Base-by-base conservation (phyloP, 2,113 vertebrate genomes). In the Odontophorus gujanensis region DNA sequence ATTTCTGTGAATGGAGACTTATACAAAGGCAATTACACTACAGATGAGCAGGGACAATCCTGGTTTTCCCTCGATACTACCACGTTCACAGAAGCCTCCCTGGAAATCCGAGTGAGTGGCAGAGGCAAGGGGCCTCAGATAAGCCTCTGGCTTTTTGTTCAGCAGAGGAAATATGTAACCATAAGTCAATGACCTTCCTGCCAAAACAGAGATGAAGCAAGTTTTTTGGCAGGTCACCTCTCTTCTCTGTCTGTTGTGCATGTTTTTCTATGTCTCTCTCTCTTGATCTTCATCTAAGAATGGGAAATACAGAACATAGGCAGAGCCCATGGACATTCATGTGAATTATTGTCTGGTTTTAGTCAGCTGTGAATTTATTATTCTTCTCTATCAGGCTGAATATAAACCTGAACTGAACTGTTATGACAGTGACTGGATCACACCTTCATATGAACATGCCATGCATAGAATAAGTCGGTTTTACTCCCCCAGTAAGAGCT, bases 401-500 rank as follows among this genome's bases (percentile, higher is more conserved):
- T 73, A 98, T 86, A 97, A 93, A 66, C 65, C 85, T 17, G 17
- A 30, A 1, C 38, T 17, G 9, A 32, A 78, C 15, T 98, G 97
- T 18, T 96, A 96, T 0, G 89, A 79, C n/a, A 88, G 86, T 4
- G 28, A 88, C 9, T 98, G 97, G 97, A 28, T 96, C 48, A 53
- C 45, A 2, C 95, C 89, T 34, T 77, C 87, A 2, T 59, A 98
- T 3, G 26, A 76, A 40, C 71, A 85, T 0, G 74, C 78, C 8
- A 6, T 22, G 2, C 79, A 34, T 38, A 94, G 65, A 21, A 78
- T 95, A 9, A 45, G 58, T 11, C 92, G 75, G 0, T 97, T 98
- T n/a, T 98, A 97, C 51, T 98, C 98, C 8, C 65, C 36, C 25
- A 98, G 96, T 79, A 90, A 96, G 15, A 98, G 97, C 75, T 98